phyloP scores from a whole-genome alignment of 2,797 vertebrate genomes.

The Scomberomorus guttatus region DNA sequence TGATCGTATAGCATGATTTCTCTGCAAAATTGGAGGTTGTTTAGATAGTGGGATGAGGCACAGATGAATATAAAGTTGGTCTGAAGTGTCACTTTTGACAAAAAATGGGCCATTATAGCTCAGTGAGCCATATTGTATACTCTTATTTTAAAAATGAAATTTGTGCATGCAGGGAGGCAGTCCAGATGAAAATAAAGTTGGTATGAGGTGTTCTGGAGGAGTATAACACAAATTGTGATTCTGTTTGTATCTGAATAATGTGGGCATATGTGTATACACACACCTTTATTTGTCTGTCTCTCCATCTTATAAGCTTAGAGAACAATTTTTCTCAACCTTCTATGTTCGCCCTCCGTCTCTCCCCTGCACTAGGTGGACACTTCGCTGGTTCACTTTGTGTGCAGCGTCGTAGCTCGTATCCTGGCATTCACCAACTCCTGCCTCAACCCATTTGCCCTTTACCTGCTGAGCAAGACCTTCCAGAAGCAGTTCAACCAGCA shows the following conservation, averaged over 20 bases:
- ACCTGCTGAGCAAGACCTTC: conserved; percentile 95
- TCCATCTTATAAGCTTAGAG: not conserved
- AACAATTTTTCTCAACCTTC: not conserved
- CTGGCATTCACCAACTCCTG: conserved; percentile 97
- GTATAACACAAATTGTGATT: not conserved
- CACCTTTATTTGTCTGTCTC: not conserved
- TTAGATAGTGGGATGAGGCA: not conserved
- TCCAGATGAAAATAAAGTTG: not conserved
- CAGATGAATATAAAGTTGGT: not conserved
- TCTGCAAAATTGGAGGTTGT: not conserved
- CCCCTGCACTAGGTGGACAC: conserved; percentile 88
- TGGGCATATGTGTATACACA: not conserved
- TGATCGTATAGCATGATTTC: too few relatives aligned
- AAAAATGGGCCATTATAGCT: not conserved
- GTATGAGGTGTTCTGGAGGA: too few relatives aligned
- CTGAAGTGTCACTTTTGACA: not conserved
- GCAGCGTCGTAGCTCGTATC: conserved; percentile 92
- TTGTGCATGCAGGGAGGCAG: not conserved
- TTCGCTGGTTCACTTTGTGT: conserved; percentile 91
- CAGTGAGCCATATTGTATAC: not conserved
- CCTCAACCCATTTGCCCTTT: conserved; percentile 96
- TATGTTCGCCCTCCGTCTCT: not conserved
- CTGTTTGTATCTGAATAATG: not conserved
- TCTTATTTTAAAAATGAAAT: too few relatives aligned
- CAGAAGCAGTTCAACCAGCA: conserved; percentile 96